These are phyloP conservation scores for Simalia tracyae DNA, from an alignment of 2,797 vertebrate species.

Conservation along the genomic window DNA sequence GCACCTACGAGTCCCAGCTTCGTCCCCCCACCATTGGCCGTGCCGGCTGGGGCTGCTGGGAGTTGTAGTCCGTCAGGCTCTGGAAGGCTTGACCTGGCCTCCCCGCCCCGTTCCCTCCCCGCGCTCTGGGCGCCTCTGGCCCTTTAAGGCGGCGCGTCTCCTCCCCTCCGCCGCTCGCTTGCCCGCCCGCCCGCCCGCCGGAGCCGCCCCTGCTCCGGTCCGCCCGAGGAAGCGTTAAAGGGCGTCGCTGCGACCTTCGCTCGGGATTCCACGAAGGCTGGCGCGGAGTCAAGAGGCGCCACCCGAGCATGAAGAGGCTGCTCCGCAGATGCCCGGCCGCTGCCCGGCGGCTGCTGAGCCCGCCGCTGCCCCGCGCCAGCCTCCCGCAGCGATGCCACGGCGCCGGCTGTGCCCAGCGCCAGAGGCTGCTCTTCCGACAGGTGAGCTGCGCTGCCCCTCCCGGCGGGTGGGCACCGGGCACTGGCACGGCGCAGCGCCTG, in stretches of 20 bases:
- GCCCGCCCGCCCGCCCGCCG: no score
- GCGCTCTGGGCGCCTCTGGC: neutral
- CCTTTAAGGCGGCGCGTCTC: neutral
- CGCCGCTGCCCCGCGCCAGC: neutral
- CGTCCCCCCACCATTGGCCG: neutral
- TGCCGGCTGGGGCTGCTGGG: neutral
- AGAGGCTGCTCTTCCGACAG: slow-evolving; percentile 59
- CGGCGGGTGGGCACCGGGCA: no score
- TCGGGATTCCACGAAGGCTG: neutral
- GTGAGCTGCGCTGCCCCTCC: slow-evolving; percentile 8
- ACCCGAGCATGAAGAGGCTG: neutral
- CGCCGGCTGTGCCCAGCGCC: slow-evolving; percentile 47
- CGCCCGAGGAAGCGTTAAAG: neutral
- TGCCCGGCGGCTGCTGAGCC: neutral
- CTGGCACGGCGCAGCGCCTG: neutral
- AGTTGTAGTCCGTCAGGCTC: neutral
- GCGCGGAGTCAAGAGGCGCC: no score
- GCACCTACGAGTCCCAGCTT: neutral
- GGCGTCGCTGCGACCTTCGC: neutral
- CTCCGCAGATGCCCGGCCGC: neutral
- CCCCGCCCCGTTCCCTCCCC: no score
- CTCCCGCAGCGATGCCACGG: neutral
- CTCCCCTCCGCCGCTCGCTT: no score
- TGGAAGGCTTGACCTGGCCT: no score
- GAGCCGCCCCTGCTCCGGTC: neutral